Conservation (phyloP, 2,888 invertebrate species). For the Epinotia demarniana region DNA sequence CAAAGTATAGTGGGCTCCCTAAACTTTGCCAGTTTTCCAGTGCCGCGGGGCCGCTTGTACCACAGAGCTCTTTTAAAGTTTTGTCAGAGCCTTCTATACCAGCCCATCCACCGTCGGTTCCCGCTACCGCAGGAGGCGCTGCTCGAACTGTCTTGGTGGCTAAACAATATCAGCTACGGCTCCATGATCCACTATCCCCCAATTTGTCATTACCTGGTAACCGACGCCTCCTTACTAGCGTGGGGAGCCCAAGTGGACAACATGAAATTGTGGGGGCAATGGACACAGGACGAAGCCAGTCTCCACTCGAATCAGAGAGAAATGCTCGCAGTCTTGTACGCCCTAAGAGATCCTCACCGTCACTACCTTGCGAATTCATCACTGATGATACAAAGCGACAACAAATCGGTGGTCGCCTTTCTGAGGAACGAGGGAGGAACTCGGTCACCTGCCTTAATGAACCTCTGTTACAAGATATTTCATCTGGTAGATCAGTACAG, state of each 20-base stretch:
- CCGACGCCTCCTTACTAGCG: too few relatives aligned
- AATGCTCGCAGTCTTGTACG: constrained; percentile 12
- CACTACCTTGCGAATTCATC: constrained; percentile 7
- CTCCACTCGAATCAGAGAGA: constrained; percentile 11
- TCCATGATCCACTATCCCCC: background rate
- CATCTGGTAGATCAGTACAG: too few relatives aligned
- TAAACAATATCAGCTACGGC: background rate
- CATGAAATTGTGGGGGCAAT: background rate
- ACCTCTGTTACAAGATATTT: too few relatives aligned
- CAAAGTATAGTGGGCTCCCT: constrained; percentile 3
- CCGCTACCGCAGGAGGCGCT: constrained; percentile 6
- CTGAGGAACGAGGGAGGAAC: too few relatives aligned
- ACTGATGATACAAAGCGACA: constrained; percentile 6
- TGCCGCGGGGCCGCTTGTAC: background rate
- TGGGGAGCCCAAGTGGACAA: too few relatives aligned
- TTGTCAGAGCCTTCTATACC: constrained; percentile 2
- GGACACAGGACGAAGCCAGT: background rate
- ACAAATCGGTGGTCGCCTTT: background rate
- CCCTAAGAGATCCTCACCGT: background rate
- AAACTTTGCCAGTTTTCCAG: constrained; percentile 13
- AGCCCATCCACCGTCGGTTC: background rate
- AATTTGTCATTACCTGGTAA: too few relatives aligned
- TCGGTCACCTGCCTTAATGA: too few relatives aligned
- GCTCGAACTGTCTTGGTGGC: constrained; percentile 11
- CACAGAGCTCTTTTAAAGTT: background rate